Evolutionary conservation across 2,113 vertebrate genomes (phyloP).

Genomic region (Anser brachyrhynchus): DNA sequence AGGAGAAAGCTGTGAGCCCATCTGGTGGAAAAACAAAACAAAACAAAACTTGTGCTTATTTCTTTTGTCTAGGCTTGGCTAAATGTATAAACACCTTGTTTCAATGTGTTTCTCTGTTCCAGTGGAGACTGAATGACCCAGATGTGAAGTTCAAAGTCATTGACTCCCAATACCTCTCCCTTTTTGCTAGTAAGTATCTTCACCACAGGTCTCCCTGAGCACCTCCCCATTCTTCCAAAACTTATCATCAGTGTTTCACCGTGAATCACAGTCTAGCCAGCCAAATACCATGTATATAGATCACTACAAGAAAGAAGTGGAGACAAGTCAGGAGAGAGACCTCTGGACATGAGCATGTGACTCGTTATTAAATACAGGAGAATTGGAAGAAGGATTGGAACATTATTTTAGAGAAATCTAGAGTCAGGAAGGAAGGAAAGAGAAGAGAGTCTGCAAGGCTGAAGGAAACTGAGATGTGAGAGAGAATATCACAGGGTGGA

Average conservation of each 20-base stretch:
- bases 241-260: not conserved
- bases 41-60: not conserved
- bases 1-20: not conserved
- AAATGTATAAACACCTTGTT: not conserved
- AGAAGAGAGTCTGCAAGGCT: not conserved
- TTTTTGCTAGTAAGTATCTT: constrained; percentile 88
- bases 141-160: constrained; percentile 82
- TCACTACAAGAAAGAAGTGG: not conserved
- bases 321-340: not conserved
- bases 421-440: not conserved
- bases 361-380: not conserved
- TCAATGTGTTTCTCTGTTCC: constrained; percentile 46
- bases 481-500: not conserved
- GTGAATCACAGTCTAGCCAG: not conserved
- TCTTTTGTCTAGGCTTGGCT: not conserved
- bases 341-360: not conserved
- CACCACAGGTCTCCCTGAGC: not conserved
- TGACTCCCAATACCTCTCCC: constrained; percentile 85
- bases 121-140: constrained; percentile 86
- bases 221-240: not conserved
- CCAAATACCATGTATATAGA: not conserved
- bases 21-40: not conserved
- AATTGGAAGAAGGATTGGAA: not conserved
- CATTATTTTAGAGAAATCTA: not conserved
- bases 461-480: not conserved